Evolutionary conservation across 2,888 invertebrate genomes (phyloP).

Genomic region (Andricus curvator): DNA sequence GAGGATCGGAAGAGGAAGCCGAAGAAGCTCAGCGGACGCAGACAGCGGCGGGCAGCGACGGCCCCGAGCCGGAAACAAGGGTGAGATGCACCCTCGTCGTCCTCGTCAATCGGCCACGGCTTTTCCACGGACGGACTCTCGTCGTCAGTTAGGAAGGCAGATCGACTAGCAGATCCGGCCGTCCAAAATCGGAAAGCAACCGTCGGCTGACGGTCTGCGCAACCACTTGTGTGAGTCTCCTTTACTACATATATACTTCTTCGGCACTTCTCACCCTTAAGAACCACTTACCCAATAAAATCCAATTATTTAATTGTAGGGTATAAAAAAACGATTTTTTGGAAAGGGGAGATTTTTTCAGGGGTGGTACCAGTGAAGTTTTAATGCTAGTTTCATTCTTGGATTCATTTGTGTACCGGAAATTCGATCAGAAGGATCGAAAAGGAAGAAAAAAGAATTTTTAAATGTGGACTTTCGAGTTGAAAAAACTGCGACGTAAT

Average conservation of each 20-base stretch:
- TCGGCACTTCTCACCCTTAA: neutral
- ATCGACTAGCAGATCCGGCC: constrained; percentile 60
- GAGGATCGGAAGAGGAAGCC: constrained; percentile 70
- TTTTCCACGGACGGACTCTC: constrained; percentile 69
- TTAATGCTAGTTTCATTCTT: too few species aligned
- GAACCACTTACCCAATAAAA: neutral
- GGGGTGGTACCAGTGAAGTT: too few species aligned
- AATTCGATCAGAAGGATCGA: too few species aligned
- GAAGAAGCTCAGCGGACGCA: constrained; percentile 71
- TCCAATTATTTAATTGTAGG: too few species aligned
- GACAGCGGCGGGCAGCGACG: constrained; percentile 71
- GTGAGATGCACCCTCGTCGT: constrained; percentile 69
- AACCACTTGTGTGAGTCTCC: constrained; percentile 54
- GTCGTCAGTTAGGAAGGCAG: constrained; percentile 58
- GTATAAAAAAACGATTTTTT: too few species aligned
- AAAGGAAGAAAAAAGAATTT: too few species aligned
- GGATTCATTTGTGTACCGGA: too few species aligned
- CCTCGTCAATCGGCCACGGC: constrained; percentile 71
- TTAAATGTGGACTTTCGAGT: too few species aligned
- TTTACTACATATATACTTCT: neutral
- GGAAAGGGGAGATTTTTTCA: too few species aligned
- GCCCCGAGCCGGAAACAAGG: constrained; percentile 72
- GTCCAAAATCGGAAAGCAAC: constrained; percentile 54
- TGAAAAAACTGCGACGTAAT: too few species aligned
- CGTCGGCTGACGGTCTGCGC: constrained; percentile 51